A percentile compares a stretch with the other conserved stretches of the same genome.
These are phyloP conservation scores for Heptranchias perlo DNA, from an alignment of 2,113 vertebrate genomes.

Conservation along the genomic window DNA sequence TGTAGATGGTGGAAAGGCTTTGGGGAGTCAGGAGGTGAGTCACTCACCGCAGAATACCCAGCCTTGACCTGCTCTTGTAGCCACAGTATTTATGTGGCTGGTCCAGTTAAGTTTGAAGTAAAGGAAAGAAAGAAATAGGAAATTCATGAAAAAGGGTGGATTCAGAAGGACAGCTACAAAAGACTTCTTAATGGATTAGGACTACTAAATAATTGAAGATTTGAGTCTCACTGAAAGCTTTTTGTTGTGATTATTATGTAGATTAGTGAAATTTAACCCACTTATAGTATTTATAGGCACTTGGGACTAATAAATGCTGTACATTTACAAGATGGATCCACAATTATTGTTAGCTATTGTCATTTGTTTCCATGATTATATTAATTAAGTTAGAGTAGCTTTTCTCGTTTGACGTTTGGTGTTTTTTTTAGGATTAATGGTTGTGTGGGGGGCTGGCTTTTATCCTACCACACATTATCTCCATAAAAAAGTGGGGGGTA, in stretches of 20 bases:
- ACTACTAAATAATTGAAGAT: not conserved
- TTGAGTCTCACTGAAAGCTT: not conserved
- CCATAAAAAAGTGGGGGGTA: not conserved
- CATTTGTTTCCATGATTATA: slow-evolving; percentile 11
- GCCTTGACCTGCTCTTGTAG: no score
- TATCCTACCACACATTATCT: not conserved
- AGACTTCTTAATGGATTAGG: not conserved
- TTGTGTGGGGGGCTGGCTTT: not conserved
- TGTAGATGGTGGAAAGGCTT: no score
- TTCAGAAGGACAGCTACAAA: not conserved
- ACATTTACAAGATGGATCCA: not conserved
- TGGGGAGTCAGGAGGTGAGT: no score
- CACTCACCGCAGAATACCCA: no score
- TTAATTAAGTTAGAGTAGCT: not conserved
- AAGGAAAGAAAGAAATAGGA: not conserved
- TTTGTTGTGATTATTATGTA: not conserved
- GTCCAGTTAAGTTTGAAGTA: no score
- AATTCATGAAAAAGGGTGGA: not conserved
- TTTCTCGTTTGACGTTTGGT: not conserved
- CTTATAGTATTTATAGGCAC: not conserved
- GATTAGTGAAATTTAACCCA: not conserved
- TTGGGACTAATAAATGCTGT: not conserved
- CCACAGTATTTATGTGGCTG: no score
- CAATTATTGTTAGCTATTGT: slow-evolving; percentile 16
- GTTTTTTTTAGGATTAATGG: not conserved